Base-by-base conservation (phyloP, 2,797 vertebrate species). In the Choloepus didactylus region DNA sequence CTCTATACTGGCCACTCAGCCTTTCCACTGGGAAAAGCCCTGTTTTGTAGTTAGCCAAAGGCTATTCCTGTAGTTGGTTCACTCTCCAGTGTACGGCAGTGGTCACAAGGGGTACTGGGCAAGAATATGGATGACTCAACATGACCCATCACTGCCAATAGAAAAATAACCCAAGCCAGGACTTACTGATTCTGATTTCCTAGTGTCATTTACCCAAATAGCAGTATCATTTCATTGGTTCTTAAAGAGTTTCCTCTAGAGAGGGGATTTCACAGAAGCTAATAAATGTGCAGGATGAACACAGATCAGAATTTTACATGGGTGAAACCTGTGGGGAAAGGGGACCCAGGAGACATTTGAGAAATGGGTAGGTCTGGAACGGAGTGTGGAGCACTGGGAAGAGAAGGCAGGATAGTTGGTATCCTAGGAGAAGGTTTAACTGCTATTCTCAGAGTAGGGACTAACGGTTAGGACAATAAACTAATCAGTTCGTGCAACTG, bases 151-250 rank as follows among this genome's bases (percentile, higher is more conserved):
- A n/a, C 35, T 60, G 9, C 73, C 54, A 15, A 49, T 11, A 72
- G 84, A 93, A 89, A 97, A 95, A 91, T 49, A 85, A 83, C 56
- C 49, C 83, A 91, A 56, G 67, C 16, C 38, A 84, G 84, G 75
- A 66, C 5, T 44, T 62, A 64, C 4, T 8, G 44, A 62, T 8
- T 96, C 79, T 77, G 69, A 84, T 91, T 83, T 97, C 70, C 73
- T 92, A 69, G 38, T 72, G 14, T 85, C 83, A 60, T 75, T 89
- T 67, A 49, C 62, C 62, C 35, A 92, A 92, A 95, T 64, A 51
- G 72, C 49, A 73, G 41, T 56, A 31, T 31, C 46, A 90, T 91
- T 41, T 80, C 79, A 81, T 5, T 46, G 69, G 91, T 91, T 56
- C 79, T 88, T 38, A 86, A 92, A 41, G 75, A 88, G 64, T 89